Evolutionary conservation across 2,888 invertebrate genomes (phyloP), one percentile per base, ranked within the genome.

Genomic region (Meliscaeva auricollis): DNA sequence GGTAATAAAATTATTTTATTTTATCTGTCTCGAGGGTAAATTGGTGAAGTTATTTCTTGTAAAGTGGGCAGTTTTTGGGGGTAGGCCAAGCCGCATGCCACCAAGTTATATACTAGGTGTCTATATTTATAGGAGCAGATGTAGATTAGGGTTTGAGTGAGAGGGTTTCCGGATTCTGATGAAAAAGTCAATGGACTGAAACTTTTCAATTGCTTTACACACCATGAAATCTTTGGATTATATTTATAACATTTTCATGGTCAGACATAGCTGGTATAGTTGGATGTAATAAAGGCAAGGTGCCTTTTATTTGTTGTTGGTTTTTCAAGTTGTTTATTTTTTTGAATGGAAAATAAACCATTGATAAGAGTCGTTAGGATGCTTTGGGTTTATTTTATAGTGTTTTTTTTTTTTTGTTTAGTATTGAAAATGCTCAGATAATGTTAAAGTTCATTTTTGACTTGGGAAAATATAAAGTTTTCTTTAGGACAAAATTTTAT

Each of bases 151-250:
- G 20, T 35, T 75, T 54, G 66, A 35, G 50, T 8, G 60, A 64
- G 3, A 13, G 38, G 13, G 38, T 60, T 80, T 48, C 68, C 52
- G 58, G 46, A 48, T 68, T 8, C 46, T 80, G 80, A 80, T 84
- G 80, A 80, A 38, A 58, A 58, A 84, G 80, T 84, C 75, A 84
- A 84, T 84, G 75, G 80, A 84, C 22, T 75, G 80, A 80, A 80
- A 72, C 66, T 80, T 84, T 84, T 80, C 84, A 84, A 84, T 84
- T 76, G 84, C 84, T 80, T 84, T 84, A 84, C 84, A 84, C 80
- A 54, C 84, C 84, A 84, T 84, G 84, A 84, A 84, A 80, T 84
- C 80, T 80, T 80, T 70, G 75, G 84, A 79, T 84, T 68, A 80
- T 66, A 84, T 84, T 84, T 80, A 84, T 84, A 84, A 76, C 75